These are phyloP conservation scores for Sciurus vulgaris DNA, from an alignment of 2,797 vertebrate species.

Conservation along the genomic window DNA sequence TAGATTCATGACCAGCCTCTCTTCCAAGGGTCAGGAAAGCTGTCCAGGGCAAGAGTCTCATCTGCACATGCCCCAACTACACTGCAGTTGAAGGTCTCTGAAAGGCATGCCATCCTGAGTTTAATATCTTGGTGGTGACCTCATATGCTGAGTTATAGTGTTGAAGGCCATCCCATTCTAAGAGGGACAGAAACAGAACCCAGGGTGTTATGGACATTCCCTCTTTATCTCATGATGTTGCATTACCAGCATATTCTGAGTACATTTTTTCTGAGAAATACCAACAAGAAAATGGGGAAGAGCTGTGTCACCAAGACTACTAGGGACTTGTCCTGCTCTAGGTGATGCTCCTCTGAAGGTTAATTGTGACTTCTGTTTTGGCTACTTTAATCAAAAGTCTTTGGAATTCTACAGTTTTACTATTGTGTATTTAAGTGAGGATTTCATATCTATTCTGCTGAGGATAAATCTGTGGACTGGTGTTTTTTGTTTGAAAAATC, in stretches of 20 bases:
- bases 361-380: background rate
- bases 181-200: background rate
- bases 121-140: background rate
- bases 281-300: background rate
- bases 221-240: background rate
- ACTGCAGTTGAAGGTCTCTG: too few relatives aligned
- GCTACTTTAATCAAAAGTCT: background rate
- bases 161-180: background rate
- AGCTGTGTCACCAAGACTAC: background rate
- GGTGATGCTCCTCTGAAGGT: background rate
- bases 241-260: background rate
- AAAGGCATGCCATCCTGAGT: background rate
- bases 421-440: background rate
- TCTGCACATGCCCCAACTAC: background rate
- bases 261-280: background rate
- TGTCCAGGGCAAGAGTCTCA: background rate
- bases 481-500: background rate
- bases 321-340: background rate
- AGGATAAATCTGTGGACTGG: background rate
- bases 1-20: background rate
- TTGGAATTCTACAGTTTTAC: background rate
- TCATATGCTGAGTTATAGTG: background rate
- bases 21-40: background rate
- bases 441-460: background rate
- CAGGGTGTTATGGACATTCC: background rate